Base-by-base conservation (phyloP, 1,140 invertebrate genomes). In the Drosophila repleta region DNA sequence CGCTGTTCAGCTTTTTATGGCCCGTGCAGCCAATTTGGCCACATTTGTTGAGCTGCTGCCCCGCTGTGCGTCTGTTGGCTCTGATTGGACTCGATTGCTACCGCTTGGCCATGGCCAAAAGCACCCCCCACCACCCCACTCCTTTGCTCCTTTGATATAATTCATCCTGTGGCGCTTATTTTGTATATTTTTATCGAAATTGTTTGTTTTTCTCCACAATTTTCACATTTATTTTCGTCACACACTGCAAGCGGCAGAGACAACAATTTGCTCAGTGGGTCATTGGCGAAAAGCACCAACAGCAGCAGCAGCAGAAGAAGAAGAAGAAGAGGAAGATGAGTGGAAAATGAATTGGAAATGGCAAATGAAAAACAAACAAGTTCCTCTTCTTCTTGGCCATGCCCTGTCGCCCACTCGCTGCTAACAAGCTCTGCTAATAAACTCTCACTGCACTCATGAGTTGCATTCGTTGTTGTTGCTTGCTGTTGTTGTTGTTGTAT, bases 21-120 rank as follows among this genome's bases (percentile, higher is more conserved):
- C 69, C 63, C 63, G 69, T 72, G 69, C 63, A n/a, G 26, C 41
- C 48, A 72, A 72, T 72, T 72, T 67, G 55, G 63, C 49, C 69
- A 67, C 63, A 72, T 60, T 72, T 66, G 57, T 60, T 60, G 17
- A 60, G 24, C 57, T 15, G 24, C 10, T 21, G n/a, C 17, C 55
- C 41, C 43, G 57, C 26, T 45, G 57, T n/a, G 53, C 20, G 48
- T 60, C 66, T 61, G 26, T 24, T 62, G 29, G 39, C 63, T 17
- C 63, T 72, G 63, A 72, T 72, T 72, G 55, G 29, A 7, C 53
- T n/a, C 37, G 41, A 51, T 63, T 63, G 49, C 46, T 17, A 18
- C 41, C 53, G 4, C n/a, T 8, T 6, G 26, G 26, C 39, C 26
- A 41, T 35, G 32, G 32, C 32, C 32, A 35, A 35, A 29, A 29